phyloP scores from a whole-genome alignment of 2,113 vertebrate genomes.

The Suncus etruscus region DNA sequence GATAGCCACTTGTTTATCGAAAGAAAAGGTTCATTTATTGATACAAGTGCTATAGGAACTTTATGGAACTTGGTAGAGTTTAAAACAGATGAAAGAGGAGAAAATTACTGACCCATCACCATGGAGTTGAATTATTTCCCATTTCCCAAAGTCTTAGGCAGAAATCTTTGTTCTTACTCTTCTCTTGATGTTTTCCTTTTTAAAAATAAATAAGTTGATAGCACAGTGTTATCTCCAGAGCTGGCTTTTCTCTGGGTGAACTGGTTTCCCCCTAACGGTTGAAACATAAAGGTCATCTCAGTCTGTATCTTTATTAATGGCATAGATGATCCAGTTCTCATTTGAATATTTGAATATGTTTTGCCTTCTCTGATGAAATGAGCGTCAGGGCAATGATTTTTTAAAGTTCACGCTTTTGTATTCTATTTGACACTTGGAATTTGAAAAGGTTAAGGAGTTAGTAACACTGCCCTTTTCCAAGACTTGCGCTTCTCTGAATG shows the following conservation, averaged over 20 bases:
- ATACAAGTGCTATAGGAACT: neutral
- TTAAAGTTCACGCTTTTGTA: constrained; percentile 79
- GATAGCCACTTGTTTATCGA: neutral
- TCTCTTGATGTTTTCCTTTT: constrained; percentile 33
- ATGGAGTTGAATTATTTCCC: neutral
- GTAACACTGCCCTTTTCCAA: constrained; percentile 81
- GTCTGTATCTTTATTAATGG: constrained; percentile 58
- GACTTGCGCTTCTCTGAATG: constrained; percentile 55
- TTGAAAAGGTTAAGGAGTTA: constrained; percentile 80
- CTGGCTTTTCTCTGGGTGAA: constrained; percentile 6
- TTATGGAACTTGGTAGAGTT: neutral
- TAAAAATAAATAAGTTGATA: constrained; percentile 22
- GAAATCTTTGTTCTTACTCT: neutral
- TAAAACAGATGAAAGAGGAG: neutral
- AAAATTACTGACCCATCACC: neutral
- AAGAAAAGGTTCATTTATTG: constrained; percentile 31
- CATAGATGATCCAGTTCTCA: constrained; percentile 50
- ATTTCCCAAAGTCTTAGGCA: constrained; percentile 44
- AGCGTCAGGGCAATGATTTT: neutral
- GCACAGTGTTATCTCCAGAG: neutral
- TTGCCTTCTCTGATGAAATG: constrained; percentile 53
- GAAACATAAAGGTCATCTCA: constrained; percentile 35
- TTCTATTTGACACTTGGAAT: constrained; percentile 81
- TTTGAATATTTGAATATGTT: constrained; percentile 73
- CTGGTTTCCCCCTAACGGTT: neutral